Evolutionary conservation across 2,888 invertebrate genomes (phyloP).

Genomic region (Megastigmus dorsalis): DNA sequence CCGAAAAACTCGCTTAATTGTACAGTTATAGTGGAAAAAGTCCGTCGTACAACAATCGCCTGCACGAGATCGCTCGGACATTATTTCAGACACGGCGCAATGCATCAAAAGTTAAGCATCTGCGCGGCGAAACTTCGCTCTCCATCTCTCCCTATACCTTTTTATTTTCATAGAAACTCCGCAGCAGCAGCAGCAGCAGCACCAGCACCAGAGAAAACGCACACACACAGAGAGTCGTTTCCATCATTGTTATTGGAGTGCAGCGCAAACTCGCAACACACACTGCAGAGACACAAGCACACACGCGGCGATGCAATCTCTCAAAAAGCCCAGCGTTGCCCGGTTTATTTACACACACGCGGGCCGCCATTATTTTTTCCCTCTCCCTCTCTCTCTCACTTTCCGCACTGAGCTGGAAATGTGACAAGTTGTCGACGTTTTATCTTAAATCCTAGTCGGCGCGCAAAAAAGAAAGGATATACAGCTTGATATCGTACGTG

Average conservation of each 20-base stretch:
- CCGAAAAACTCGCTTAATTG: too few relatives aligned
- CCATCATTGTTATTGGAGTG: conserved; percentile 42
- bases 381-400: neutral
- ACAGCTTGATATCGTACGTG: neutral
- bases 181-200: neutral
- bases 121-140: neutral
- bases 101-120: conserved; percentile 15
- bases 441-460: conserved; percentile 39
- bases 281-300: too few relatives aligned
- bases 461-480: neutral
- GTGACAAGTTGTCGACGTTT: conserved; percentile 45
- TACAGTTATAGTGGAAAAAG: too few relatives aligned
- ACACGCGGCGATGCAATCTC: conserved; percentile 23
- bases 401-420: conserved; percentile 23
- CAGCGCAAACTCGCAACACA: too few relatives aligned
- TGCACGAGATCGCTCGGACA: too few relatives aligned
- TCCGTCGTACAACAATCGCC: too few relatives aligned
- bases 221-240: neutral
- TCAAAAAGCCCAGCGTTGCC: conserved; percentile 20
- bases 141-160: neutral
- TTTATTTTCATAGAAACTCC: neutral
- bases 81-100: neutral
- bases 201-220: neutral
- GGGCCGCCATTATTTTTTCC: neutral
- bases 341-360: conserved; percentile 17